phyloP scores from a whole-genome alignment of 2,888 invertebrate genomes.

The Branchipolynoe longqiensis region DNA sequence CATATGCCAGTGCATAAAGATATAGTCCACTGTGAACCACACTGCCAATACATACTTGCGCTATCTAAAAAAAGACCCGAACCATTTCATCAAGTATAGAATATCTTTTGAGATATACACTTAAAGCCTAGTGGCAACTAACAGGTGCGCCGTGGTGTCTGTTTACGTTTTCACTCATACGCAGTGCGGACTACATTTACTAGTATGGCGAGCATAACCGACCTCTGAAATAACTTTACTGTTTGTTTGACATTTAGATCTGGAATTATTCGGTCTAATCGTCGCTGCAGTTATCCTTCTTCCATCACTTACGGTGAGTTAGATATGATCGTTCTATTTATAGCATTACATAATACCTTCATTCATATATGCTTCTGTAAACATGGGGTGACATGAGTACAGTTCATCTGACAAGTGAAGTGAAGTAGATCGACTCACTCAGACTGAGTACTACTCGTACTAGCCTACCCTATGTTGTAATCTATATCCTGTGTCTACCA shows the following conservation, averaged over 20 bases:
- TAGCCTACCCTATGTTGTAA: no score
- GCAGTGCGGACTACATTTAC: not conserved
- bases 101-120: no score
- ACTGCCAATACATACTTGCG: no score
- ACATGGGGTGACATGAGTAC: no score
- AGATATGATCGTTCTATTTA: not conserved
- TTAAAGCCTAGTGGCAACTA: no score
- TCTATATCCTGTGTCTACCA: no score
- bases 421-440: no score
- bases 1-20: not conserved
- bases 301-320: not conserved
- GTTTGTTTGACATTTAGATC: not conserved
- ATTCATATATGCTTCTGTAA: not conserved
- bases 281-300: not conserved
- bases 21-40: not conserved
- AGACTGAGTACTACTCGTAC: no score
- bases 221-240: not conserved
- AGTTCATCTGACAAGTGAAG: no score
- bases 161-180: slow-evolving; percentile 3
- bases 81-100: no score
- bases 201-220: slow-evolving; percentile 32
- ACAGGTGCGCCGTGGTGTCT: no score
- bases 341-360: not conserved
- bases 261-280: not conserved
- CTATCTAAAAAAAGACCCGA: no score